Conservation (phyloP, 2,113 vertebrate genomes). For the Heteronetta atricapilla region DNA sequence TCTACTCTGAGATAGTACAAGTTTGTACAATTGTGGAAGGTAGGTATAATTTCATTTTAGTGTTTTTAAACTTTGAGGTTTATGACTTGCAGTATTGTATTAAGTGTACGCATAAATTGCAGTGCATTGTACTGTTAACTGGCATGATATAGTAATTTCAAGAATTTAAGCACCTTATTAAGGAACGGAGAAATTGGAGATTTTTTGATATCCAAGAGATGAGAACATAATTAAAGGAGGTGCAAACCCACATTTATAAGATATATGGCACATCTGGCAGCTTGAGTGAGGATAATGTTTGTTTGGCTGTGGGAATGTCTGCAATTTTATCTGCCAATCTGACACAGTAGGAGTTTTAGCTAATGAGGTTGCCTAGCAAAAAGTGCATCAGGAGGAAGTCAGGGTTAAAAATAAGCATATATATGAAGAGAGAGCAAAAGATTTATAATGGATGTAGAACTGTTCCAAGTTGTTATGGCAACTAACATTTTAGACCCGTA, state of each 20-base stretch:
- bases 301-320: neutral
- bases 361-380: conserved; percentile 49
- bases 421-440: neutral
- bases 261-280: conserved; percentile 28
- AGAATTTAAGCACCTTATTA: neutral
- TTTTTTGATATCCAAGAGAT: neutral
- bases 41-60: neutral
- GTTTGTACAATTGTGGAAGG: neutral
- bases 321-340: conserved; percentile 10
- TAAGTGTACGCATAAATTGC: neutral
- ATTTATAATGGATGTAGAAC: conserved; percentile 38
- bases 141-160: neutral
- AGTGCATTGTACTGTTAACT: neutral
- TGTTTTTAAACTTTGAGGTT: neutral
- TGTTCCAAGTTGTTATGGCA: conserved; percentile 65
- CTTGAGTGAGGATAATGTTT: neutral
- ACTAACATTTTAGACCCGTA: conserved; percentile 44
- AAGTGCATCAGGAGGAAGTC: conserved; percentile 31
- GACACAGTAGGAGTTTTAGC: conserved; percentile 7
- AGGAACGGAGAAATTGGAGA: neutral
- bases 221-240: conserved; percentile 8
- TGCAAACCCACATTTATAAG: neutral
- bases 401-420: conserved; percentile 57
- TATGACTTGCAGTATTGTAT: neutral
- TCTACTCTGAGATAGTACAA: neutral